phyloP scores from a whole-genome alignment of 2,797 vertebrate species.

The Jordanella pulchra region DNA sequence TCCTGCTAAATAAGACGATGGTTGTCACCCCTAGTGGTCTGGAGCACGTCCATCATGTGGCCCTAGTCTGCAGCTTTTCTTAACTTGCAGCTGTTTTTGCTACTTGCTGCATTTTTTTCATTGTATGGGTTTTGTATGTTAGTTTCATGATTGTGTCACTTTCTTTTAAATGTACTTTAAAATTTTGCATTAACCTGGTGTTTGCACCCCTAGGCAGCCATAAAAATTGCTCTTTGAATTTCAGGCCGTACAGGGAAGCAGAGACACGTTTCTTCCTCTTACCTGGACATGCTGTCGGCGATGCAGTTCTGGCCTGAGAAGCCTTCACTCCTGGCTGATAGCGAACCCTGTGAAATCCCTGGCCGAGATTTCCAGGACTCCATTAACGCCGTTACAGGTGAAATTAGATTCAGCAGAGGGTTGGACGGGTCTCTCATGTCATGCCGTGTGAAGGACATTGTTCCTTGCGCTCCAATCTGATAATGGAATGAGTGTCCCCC shows the following conservation, averaged over 20 bases:
- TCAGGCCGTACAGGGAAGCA: neutral
- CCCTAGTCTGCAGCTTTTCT: too few species aligned
- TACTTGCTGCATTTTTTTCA: too few species aligned
- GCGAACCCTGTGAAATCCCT: constrained; percentile 80
- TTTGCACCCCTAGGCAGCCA: too few species aligned
- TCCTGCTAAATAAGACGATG: too few species aligned
- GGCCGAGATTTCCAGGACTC: constrained; percentile 93
- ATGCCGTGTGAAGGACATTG: constrained; percentile 94
- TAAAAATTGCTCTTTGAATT: neutral
- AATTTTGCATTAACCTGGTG: too few species aligned
- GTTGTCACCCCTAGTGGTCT: too few species aligned
- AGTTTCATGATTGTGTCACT: too few species aligned
- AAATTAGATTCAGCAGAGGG: constrained; percentile 96
- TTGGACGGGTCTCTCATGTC: constrained; percentile 92
- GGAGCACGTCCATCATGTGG: too few species aligned
- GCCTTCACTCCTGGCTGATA: constrained; percentile 89
- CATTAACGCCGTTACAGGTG: constrained; percentile 91
- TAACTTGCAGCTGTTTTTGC: too few species aligned
- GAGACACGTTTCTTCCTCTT: constrained; percentile 50
- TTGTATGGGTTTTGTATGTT: too few species aligned
- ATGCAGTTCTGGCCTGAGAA: constrained; percentile 94
- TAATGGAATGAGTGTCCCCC: constrained; percentile 99
- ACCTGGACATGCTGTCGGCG: constrained; percentile 89
- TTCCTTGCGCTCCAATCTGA: constrained; percentile 98
- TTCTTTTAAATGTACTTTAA: too few species aligned